Base-by-base conservation (phyloP, 2,113 vertebrate genomes). In the Caranx ignobilis region DNA sequence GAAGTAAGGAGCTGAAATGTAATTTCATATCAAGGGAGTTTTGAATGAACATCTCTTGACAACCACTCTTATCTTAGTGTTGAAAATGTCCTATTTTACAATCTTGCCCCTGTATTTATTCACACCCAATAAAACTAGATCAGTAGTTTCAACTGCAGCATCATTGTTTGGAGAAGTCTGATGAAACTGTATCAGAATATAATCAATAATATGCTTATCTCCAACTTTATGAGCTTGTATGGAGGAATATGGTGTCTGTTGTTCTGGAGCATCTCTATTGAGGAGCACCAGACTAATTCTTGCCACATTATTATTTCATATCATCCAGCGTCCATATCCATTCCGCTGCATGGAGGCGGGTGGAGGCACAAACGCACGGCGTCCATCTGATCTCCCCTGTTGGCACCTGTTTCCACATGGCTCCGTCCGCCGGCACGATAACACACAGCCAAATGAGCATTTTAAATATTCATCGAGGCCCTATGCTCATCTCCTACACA, bases 381-480 rank as follows among this genome's bases (percentile, higher is more conserved):
- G 41, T 90, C 54, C 86, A 93, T 34, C 78, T 32, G 82, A 90
- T 90, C 90, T 85, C 74, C 85, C 57, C 57, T 66, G 59, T 79
- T 89, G 89, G 90, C 93, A 94, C 93, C 92, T 92, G 90, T 86
- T 79, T 91, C 89, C 89, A 91, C 84, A 69, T 81, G 88, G 83
- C 88, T 66, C 74, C 41, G 68, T 83, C 84, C 88, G 64, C 74
- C 41, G 68, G 84, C 84, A 76, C 79, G 82, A 88, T 85, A 35
- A 37, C 77, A 70, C 87, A 61, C 84, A 91, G 89, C 67, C 61
- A 90, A 94, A 88, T 89, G 77, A 91, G 83, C 63, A 66, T 92
- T 93, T 97, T 85, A 97, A 97, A 96, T 95, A 97, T 97, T 95
- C 81, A 97, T 95, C 21, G 87, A 76, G 87, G 75, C 70, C 86